Base-by-base conservation (phyloP, 2,113 vertebrate species). In the Acrocephalus kingi region DNA sequence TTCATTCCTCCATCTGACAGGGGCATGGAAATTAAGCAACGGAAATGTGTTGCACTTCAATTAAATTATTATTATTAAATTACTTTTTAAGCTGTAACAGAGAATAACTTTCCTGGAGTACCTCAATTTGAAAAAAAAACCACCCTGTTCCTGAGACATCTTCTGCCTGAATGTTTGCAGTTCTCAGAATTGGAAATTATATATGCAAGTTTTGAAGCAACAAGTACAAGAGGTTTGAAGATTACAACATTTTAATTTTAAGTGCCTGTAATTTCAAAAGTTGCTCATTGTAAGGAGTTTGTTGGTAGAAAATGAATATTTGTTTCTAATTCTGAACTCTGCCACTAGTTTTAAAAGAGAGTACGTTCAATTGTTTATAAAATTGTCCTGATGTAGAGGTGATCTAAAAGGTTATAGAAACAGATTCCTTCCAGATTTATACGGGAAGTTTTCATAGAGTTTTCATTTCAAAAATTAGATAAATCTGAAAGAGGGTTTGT, bases 151-250 rank as follows among this genome's bases (percentile, higher is more conserved):
- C 55, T 90, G n/a, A 52, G 9, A 54, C 30, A 10, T 2, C 13
- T 71, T 67, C 51, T 86, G 5, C 12, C 13, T 9, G 12, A 58
- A 30, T n/a, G 30, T 68, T 88, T 79, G 13, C 11, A 69, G 6
- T n/a, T 46, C 4, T 80, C 46, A 31, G 24, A 48, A 17, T 0
- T 27, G 8, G 4, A 48, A 8, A 43, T 2, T 7, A 4, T 24
- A 27, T 15, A 11, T 61, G 28, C 48, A 71, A 45, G 20, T 58
- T 80, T 58, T 37, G 58, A 86, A 89, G 19, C 28, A 52, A 45
- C 1, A 17, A 41, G 7, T 45, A 3, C 14, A 35, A 48, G 19
- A 0, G 1, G 14, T n/a, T 49, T 15, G 7, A 9, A 41, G 13
- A 15, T 61, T 13, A 8, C n/a, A 68, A 63, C 1, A 59, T 43